These are phyloP conservation scores for Elachura formosa DNA, from an alignment of 2,113 vertebrate genomes.

Conservation along the genomic window DNA sequence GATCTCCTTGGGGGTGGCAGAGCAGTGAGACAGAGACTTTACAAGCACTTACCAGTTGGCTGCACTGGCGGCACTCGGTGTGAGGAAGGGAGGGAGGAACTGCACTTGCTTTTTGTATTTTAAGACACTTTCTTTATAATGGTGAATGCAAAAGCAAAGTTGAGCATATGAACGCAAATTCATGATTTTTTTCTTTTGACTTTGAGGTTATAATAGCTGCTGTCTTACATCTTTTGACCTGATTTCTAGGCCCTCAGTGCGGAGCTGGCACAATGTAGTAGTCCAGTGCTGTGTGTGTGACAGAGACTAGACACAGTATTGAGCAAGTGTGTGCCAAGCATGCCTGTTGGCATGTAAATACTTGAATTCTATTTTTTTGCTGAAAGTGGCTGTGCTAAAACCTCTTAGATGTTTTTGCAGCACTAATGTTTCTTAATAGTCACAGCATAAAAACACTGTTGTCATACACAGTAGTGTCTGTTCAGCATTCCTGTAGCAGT, in stretches of 20 bases:
- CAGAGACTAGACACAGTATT: neutral
- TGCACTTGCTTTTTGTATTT: neutral
- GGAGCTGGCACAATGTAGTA: neutral
- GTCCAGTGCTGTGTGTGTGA: neutral
- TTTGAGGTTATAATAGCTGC: neutral
- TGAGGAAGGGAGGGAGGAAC: neutral
- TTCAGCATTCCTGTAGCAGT: neutral
- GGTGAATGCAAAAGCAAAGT: neutral
- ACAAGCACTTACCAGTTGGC: neutral
- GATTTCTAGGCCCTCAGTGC: neutral
- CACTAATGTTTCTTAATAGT: neutral
- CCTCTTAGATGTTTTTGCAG: neutral
- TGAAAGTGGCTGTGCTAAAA: neutral
- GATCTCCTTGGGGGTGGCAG: neutral
- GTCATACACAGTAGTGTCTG: neutral
- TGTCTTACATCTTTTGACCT: neutral
- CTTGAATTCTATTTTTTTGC: neutral
- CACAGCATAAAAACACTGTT: neutral
- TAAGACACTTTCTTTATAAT: neutral
- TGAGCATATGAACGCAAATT: neutral
- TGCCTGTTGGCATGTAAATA: neutral
- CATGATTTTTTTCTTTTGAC: accelerated
- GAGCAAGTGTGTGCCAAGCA: accelerated
- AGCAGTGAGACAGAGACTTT: neutral
- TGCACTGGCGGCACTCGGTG: accelerated